phyloP scores from a whole-genome alignment of 2,113 vertebrate species.

The Grammomys dolichurus region DNA sequence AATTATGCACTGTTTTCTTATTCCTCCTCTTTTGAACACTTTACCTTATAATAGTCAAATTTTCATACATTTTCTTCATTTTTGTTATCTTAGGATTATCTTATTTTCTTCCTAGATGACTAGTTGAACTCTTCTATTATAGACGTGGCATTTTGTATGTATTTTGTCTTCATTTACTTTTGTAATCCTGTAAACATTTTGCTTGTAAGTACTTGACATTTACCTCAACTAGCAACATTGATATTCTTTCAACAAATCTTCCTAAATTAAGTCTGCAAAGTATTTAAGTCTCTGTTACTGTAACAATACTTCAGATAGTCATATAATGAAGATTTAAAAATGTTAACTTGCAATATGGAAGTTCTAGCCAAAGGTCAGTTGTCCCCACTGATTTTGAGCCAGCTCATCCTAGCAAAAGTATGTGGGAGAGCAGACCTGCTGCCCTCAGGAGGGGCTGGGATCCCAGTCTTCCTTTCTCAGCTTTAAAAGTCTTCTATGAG shows the following conservation, averaged over 20 bases:
- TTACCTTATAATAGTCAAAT: neutral
- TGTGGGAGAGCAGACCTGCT: neutral
- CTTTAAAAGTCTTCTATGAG: neutral
- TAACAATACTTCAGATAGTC: neutral
- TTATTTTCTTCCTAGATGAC: neutral
- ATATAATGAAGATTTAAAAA: neutral
- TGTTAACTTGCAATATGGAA: neutral
- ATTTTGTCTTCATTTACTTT: constrained; percentile 40
- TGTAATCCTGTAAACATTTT: neutral
- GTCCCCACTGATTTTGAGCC: neutral
- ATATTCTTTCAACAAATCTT: neutral
- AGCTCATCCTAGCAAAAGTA: no score
- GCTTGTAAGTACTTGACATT: neutral
- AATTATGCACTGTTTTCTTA: neutral
- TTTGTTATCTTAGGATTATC: neutral
- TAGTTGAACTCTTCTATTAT: neutral
- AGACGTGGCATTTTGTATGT: neutral
- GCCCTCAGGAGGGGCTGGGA: neutral
- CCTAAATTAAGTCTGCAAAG: neutral
- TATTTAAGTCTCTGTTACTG: neutral
- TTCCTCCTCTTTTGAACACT: neutral
- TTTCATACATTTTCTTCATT: neutral
- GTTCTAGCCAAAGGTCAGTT: rapidly evolving
- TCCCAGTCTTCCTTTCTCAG: neutral
- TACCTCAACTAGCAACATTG: neutral